Conservation (phyloP, 2,113 vertebrate genomes). For the Rallus limicola region DNA sequence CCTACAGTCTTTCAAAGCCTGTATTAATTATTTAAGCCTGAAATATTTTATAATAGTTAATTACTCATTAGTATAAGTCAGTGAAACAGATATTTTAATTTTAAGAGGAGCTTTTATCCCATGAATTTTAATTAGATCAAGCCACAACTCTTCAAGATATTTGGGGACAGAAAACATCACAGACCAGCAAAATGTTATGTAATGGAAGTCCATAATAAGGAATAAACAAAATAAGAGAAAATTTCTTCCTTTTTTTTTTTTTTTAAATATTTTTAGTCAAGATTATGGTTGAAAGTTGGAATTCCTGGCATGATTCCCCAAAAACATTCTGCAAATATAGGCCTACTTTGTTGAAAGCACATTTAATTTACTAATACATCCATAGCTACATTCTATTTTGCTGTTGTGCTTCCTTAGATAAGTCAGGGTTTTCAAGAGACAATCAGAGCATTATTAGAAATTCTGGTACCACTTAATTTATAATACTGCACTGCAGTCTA, state of each 20-base stretch:
- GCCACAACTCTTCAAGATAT: not conserved
- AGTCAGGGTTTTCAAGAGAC: not conserved
- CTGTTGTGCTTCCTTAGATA: not conserved
- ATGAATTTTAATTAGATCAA: not conserved
- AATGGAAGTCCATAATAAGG: not conserved
- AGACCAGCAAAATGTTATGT: not conserved
- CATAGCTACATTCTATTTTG: not conserved
- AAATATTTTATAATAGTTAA: not conserved
- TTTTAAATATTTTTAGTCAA: not conserved
- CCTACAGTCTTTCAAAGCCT: not conserved
- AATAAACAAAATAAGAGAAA: not conserved
- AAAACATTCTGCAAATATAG: not conserved
- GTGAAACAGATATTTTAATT: not conserved
- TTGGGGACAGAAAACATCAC: not conserved
- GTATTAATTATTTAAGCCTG: slow-evolving; percentile 17
- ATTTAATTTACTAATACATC: not conserved
- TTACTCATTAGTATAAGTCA: not conserved
- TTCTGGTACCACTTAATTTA: not conserved
- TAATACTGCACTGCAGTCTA: not conserved
- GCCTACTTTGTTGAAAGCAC: not conserved
- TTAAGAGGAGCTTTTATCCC: not conserved
- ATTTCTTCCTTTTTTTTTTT: not conserved
- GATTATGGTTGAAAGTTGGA: not conserved
- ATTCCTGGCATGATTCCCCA: not conserved
- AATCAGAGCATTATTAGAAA: not conserved